Evolutionary conservation across 2,797 vertebrate genomes (phyloP).

Genomic region (Dermochelys coriacea): DNA sequence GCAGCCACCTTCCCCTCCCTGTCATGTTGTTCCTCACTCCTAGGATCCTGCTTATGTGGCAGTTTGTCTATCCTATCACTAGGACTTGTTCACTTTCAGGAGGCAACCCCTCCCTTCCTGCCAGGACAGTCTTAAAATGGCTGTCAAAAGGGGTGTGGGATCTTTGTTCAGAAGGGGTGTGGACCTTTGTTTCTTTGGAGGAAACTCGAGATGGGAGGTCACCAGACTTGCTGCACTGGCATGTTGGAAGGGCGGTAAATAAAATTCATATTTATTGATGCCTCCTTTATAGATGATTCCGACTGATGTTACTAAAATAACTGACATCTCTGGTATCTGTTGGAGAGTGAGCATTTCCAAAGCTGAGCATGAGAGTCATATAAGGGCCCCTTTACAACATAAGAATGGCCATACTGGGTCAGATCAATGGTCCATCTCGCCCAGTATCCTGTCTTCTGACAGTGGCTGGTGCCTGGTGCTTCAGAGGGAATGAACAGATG

Average conservation of each 20-base stretch:
- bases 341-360: background rate
- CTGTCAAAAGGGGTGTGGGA: background rate
- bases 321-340: background rate
- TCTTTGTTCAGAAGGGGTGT: background rate
- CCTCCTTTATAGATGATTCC: background rate
- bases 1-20: constrained; percentile 31
- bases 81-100: constrained; percentile 19
- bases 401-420: background rate
- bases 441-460: background rate
- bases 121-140: constrained; percentile 3
- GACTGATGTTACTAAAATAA: background rate
- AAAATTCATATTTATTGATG: background rate
- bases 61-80: constrained; percentile 64
- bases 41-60: constrained; percentile 63
- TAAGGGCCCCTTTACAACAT: too few species aligned
- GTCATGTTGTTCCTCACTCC: background rate
- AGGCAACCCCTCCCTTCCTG: background rate
- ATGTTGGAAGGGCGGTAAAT: background rate
- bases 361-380: background rate
- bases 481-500: background rate
- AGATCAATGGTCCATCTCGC: background rate
- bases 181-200: background rate
- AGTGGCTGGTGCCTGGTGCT: background rate
- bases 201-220: background rate
- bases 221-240: background rate